Percentiles rank a stretch among this genome's conserved stretches.
These are phyloP conservation scores for Hippopotamyrus pictus DNA, from an alignment of 2,797 vertebrate species.

Conservation along the genomic window DNA sequence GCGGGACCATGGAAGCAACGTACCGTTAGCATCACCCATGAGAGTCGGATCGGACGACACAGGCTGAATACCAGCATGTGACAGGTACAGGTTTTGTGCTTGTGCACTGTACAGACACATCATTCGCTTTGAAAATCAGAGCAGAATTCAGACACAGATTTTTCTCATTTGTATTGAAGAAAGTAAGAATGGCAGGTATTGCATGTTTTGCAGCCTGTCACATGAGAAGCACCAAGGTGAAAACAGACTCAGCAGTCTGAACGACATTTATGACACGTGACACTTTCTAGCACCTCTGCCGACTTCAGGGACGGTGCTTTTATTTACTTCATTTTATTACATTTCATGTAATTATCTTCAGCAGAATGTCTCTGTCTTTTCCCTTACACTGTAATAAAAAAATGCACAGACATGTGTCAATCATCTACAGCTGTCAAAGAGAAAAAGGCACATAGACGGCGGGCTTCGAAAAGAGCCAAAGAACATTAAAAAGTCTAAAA, in stretches of 20 bases:
- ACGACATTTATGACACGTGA: not conserved
- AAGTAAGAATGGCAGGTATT: not conserved
- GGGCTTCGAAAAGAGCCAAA: not conserved
- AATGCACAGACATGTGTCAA: not conserved
- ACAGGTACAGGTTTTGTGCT: not conserved
- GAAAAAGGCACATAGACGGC: not conserved
- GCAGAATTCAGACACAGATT: not conserved
- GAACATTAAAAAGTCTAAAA: not conserved
- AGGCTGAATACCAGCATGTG: not conserved
- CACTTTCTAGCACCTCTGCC: not conserved
- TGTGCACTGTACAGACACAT: not conserved
- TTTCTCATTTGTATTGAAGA: not conserved
- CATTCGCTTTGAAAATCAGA: not conserved
- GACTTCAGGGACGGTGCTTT: not conserved
- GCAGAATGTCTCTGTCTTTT: not conserved
- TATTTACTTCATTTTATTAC: conserved; percentile 2
- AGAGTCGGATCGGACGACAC: not conserved
- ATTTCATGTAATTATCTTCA: not conserved
- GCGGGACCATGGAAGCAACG: not conserved
- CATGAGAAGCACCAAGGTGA: not conserved
- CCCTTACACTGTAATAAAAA: not conserved
- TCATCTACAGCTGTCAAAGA: not conserved
- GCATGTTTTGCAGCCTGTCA: not conserved
- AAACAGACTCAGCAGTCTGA: not conserved
- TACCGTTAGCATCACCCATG: not conserved